These are phyloP conservation scores for Chaenogobius annularis DNA, from an alignment of 2,113 vertebrate genomes.

Conservation along the genomic window DNA sequence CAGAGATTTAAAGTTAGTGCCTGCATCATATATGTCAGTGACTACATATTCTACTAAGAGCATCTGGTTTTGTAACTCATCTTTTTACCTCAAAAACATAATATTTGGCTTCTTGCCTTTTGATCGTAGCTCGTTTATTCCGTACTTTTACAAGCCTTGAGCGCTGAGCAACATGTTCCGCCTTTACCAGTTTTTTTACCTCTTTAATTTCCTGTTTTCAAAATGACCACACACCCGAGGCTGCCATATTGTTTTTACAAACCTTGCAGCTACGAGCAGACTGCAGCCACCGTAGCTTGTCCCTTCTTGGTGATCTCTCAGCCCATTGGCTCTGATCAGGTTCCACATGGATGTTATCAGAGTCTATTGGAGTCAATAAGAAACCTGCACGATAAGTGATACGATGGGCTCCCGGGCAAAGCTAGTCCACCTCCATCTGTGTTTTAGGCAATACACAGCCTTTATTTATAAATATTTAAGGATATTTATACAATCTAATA, in stretches of 20 bases:
- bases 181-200: conserved; percentile 38
- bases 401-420: conserved; percentile 50
- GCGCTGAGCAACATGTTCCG: conserved; percentile 17
- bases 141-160: conserved; percentile 20
- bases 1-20: too few relatives aligned
- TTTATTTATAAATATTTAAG: too few relatives aligned
- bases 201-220: conserved; percentile 37
- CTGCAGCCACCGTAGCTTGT: neutral
- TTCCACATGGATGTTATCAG: conserved; percentile 66
- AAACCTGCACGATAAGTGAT: conserved; percentile 29
- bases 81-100: too few relatives aligned
- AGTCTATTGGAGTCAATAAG: conserved; percentile 63
- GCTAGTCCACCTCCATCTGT: too few relatives aligned
- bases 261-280: conserved; percentile 23
- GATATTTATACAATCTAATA: too few relatives aligned
- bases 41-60: too few relatives aligned
- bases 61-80: too few relatives aligned
- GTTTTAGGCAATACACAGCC: too few relatives aligned
- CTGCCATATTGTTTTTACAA: conserved; percentile 26
- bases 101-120: conserved; percentile 16
- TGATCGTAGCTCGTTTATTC: conserved; percentile 35
- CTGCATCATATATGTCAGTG: too few relatives aligned
- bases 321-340: conserved; percentile 60
- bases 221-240: conserved; percentile 46
- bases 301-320: conserved; percentile 41